Base-by-base conservation (phyloP, 2,888 invertebrate species). In the Tanytarsus gracilentus region DNA sequence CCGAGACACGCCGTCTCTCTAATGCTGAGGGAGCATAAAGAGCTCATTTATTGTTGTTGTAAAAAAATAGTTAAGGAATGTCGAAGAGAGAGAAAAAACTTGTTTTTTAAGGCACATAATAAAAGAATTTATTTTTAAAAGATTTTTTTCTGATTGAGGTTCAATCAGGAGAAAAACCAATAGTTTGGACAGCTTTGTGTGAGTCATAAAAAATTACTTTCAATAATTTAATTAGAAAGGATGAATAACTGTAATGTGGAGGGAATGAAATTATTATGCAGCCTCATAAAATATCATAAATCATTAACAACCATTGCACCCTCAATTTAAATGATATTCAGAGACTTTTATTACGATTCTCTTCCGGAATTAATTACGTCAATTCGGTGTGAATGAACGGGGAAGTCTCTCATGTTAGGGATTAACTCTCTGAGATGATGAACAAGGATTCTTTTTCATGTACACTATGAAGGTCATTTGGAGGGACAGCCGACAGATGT, bases 291-390 rank as follows among this genome's bases (percentile, higher is more conserved):
- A 25, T 48, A 60, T 60, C 60, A 60, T 60, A 60, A 60, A 60
- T 60, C 60, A 60, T 60, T 33, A 60, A 60, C 49, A 49, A 60
- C 29, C 40, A 40, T 33, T 14, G n/a, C 60, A 60, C 60, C 60
- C 60, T 60, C 58, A 33, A 21, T 44, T 26, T 18, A 27, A 44
- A 26, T 50, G 16, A 50, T 11, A 4, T 50, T 18, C 23, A 18
- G 18, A 4, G 21, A 16, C 23, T 25, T 21, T 25, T 49, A 21
- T 59, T 60, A 60, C 23, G 23, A 60, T 6, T 50, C 30, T 49
- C 48, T 50, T 60, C 60, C 60, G 60, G 33, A 60, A 50, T 25
- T 11, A 30, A 27, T 39, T 40, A 39, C 29, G 7, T 6, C 29
- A 29, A 29, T n/a, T n/a, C n/a, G 14, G 16, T 36, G 36, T 36